Percentiles rank a stretch among this genome's conserved stretches.
Conservation (phyloP, 2,797 vertebrate species). For the Amniataba percoides region DNA sequence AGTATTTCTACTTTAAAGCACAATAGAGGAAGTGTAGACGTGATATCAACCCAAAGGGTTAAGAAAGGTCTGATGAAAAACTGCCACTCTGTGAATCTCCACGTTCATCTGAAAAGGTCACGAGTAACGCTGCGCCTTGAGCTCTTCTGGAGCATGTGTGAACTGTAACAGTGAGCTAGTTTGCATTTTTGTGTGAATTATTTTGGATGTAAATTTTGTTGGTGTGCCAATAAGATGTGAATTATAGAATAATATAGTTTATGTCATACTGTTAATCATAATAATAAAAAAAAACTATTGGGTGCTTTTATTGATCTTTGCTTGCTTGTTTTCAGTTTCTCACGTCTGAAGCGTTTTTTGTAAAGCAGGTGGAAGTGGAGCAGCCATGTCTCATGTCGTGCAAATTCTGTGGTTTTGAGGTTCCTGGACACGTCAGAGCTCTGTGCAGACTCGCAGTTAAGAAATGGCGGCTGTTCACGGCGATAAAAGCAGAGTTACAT, state of each 20-base stretch:
- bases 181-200: conserved; percentile 73
- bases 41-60: conserved; percentile 58
- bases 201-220: conserved; percentile 74
- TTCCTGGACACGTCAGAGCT: conserved; percentile 20
- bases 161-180: conserved; percentile 70
- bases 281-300: conserved; percentile 61
- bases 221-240: conserved; percentile 74
- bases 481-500: background rate
- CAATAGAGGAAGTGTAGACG: conserved; percentile 55
- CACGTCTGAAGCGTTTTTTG: background rate
- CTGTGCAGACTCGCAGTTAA: background rate
- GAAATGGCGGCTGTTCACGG: background rate
- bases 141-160: conserved; percentile 59
- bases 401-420: conserved; percentile 22
- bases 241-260: conserved; percentile 69
- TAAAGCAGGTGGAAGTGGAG: background rate
- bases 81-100: conserved; percentile 56
- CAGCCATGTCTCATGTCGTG: background rate
- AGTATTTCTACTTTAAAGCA: conserved; percentile 75
- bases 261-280: conserved; percentile 66
- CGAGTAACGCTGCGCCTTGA: conserved; percentile 15
- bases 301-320: conserved; percentile 60
- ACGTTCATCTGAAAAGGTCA: conserved; percentile 33
- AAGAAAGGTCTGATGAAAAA: conserved; percentile 66
- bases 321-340: conserved; percentile 13